A percentile compares a stretch with the other conserved stretches of the same genome.
phyloP scores from a whole-genome alignment of 1,140 invertebrate genomes.

The Maniola jurtina region DNA sequence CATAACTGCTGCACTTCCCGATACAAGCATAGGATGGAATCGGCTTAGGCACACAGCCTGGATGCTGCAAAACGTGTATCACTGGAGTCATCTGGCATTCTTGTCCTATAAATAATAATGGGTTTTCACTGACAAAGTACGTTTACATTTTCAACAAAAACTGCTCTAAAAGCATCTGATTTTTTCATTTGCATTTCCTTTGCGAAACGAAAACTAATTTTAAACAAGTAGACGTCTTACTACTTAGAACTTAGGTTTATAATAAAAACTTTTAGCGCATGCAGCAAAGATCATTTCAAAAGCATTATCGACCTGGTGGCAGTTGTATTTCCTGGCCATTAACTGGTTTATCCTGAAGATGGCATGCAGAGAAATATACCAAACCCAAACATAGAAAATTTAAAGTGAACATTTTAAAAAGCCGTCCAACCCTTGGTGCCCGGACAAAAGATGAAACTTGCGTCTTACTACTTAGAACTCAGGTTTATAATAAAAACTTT shows the following conservation, averaged over 20 bases:
- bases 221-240: too few relatives aligned
- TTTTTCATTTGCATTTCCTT: too few relatives aligned
- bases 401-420: constrained; percentile 30
- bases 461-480: too few relatives aligned
- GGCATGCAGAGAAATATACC: constrained; percentile 39
- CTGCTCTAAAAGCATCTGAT: too few relatives aligned
- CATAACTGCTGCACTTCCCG: constrained; percentile 93
- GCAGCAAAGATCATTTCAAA: too few relatives aligned
- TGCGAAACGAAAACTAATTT: too few relatives aligned
- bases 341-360: constrained; percentile 45
- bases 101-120: constrained; percentile 78
- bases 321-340: constrained; percentile 57
- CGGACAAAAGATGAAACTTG: constrained; percentile 11
- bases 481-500: too few relatives aligned
- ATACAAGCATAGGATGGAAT: constrained; percentile 96
- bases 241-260: too few relatives aligned
- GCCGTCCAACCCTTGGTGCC: constrained; percentile 10
- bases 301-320: constrained; percentile 46
- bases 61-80: constrained; percentile 94
- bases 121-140: too few relatives aligned
- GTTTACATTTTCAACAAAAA: too few relatives aligned
- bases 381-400: constrained; percentile 27
- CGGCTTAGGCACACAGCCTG: constrained; percentile 94
- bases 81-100: constrained; percentile 95
- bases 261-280: too few relatives aligned